Base-by-base conservation (phyloP, 2,113 vertebrate species). In the Mionectes macconnelli region DNA sequence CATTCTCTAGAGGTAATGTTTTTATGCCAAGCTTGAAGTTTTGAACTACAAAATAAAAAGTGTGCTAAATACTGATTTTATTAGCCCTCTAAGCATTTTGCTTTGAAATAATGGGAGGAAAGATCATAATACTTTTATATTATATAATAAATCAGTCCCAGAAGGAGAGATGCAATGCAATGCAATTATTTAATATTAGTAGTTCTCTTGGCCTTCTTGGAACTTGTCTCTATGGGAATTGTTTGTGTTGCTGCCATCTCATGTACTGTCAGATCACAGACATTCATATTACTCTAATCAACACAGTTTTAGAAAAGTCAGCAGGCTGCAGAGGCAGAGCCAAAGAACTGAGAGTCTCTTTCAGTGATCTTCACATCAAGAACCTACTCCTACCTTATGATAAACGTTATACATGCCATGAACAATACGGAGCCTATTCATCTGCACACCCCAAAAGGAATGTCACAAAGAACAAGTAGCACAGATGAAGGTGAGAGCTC, bases 11-110 rank as follows among this genome's bases (percentile, higher is more conserved):
- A 91, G 81, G 39, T 81, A 52, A 81, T 53, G 47, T 28, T 76
- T 80, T 91, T 52, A 90, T 83, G 73, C 77, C 70, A 93, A 66
- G 87, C 73, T 83, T 94, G 62, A 89, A 89, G 74, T 89, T 95
- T 82, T 87, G 94, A 95, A 89, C 57, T 85, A 60, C 84, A 72
- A 94, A 95, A 93, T 93, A 95, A 93, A 93, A 96, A 89, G 68
- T 91, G 73, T 94, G 70, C 22, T 94, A 97, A 96, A 85, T 89
- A 93, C 84, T 82, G 89, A 82, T 87, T 96, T 96, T 96, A 96
- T 94, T 96, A 94, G 79, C 16, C 53, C 82, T 97, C 94, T 93
- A 95, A 94, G 89, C 78, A 85, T 62, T 96, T 94, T 84, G 62
- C 67, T 96, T 94, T 93, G 84, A 91, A 96, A 95, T 83, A 95